Percentiles rank a stretch among this genome's conserved stretches.
These are phyloP conservation scores for Cotesia vestalis DNA, from an alignment of 1,140 invertebrate species.

Conservation along the genomic window DNA sequence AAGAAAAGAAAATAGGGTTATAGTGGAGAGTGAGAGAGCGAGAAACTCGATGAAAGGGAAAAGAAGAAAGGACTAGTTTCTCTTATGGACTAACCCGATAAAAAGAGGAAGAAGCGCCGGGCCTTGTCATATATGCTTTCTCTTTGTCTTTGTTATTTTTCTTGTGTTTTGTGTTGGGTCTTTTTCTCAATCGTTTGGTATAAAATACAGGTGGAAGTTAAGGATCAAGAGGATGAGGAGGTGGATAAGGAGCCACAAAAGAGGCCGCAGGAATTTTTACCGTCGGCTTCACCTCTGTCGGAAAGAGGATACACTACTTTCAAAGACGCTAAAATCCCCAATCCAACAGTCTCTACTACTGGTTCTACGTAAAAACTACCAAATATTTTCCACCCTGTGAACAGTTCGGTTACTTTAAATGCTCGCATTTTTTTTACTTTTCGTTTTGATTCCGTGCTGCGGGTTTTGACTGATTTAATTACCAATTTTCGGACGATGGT, in stretches of 20 bases:
- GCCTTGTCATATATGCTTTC: background rate
- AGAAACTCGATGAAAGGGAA: background rate
- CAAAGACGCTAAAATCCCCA: conserved; percentile 21
- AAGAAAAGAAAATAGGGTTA: conserved; percentile 8
- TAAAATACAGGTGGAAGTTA: background rate
- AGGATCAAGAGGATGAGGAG: background rate
- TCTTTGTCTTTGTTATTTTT: conserved; percentile 12
- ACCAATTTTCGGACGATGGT: background rate
- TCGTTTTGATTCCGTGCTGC: too few relatives aligned
- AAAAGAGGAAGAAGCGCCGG: conserved; percentile 25
- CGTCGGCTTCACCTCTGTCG: conserved; percentile 52
- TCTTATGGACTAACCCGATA: conserved; percentile 13
- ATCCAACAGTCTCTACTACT: conserved; percentile 18
- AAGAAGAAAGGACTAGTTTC: conserved; percentile 30
- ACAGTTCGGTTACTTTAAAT: too few relatives aligned
- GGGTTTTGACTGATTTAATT: too few relatives aligned
- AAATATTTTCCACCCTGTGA: conserved; percentile 52
- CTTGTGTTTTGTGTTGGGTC: background rate
- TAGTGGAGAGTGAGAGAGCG: background rate
- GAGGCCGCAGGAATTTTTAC: conserved; percentile 65
- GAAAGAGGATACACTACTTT: conserved; percentile 26
- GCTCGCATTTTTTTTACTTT: too few relatives aligned
- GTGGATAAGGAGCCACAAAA: conserved; percentile 48
- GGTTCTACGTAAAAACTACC: conserved; percentile 56
- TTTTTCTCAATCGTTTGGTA: conserved; percentile 5